These are phyloP conservation scores for Microtus oregoni DNA, from an alignment of 2,113 vertebrate genomes.

Conservation along the genomic window DNA sequence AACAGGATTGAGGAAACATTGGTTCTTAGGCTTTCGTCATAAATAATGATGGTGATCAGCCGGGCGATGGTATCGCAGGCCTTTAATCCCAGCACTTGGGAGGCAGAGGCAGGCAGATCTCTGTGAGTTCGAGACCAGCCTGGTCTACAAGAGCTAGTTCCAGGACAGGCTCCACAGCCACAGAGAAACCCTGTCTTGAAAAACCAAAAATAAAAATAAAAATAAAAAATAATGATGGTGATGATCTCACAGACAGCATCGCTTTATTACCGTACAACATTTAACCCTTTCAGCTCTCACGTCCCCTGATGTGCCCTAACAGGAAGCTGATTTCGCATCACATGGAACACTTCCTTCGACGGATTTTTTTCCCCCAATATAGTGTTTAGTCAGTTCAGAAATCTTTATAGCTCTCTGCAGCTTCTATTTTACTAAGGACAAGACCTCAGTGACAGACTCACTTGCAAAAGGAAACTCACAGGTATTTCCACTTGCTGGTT, in stretches of 20 bases:
- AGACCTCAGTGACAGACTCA: background rate
- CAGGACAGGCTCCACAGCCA: too few relatives aligned
- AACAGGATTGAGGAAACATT: background rate
- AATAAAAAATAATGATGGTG: too few relatives aligned
- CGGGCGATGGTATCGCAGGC: too few relatives aligned
- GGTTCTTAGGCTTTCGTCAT: background rate
- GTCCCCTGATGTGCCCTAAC: background rate
- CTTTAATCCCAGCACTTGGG: too few relatives aligned
- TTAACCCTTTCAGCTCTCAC: background rate
- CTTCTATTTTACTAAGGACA: background rate
- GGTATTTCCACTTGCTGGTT: constrained; percentile 42
- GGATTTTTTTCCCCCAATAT: background rate
- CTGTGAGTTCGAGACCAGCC: too few relatives aligned
- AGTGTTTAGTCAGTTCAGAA: background rate
- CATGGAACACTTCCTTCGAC: background rate
- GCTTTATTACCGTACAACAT: background rate
- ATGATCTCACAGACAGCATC: background rate
- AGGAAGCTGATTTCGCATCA: background rate
- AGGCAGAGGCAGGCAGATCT: too few relatives aligned
- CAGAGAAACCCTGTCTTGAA: too few relatives aligned
- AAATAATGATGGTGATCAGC: too few relatives aligned
- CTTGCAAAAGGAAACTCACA: constrained; percentile 54
- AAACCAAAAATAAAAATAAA: too few relatives aligned
- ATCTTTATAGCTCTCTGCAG: constrained; percentile 34
- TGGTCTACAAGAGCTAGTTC: too few relatives aligned